Base-by-base conservation (phyloP, 2,113 vertebrate genomes). In the Clarias magur region DNA sequence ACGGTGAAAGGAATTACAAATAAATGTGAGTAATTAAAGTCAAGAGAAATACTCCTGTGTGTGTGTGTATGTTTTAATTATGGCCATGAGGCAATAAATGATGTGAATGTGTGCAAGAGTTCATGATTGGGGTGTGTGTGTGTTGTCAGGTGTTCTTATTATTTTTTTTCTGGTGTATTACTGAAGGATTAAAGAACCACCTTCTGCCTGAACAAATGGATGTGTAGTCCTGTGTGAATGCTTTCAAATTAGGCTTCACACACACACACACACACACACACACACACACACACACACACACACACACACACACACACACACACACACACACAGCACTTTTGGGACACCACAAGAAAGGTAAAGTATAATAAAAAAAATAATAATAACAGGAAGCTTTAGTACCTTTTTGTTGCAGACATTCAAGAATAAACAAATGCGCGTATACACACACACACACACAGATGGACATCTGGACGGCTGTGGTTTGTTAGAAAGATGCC, bases 211-310 rank as follows among this genome's bases (percentile, higher is more conserved):
- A 90, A 90, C 89, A 89, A 89, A 88, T 90, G 84, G 89, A 90
- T 87, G 88, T 89, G 89, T 85, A 90, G 88, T 80, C 85, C 89
- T 90, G 82, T 90, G 89, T 90, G 89, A 90, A 90, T 67, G 80
- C 85, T 87, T 85, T 90, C 75, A 90, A 90, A 87, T 90, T 87
- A 89, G 88, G 85, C 83, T 85, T 87, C 34, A 82, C 63, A 53
- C 81, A 38, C 73, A 23, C 73, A 56, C 72, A 27, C 34, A n/a
- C 75, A 68, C 34, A 38, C 34, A 38, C 34, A 38, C 34, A 38
- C 34, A 38, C 54, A 15, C 13, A 57, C 11, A 57, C 13, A 57
- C 12, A 57, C 56, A 57, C 11, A 57, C 2, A 57, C 56, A 57
- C 56, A 57, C 2, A 57, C 54, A 56, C 54, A 56, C 9, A 65